Evolutionary conservation across 2,888 invertebrate genomes (phyloP), one percentile per base, ranked within the genome.

Genomic region (Plusia festucae): DNA sequence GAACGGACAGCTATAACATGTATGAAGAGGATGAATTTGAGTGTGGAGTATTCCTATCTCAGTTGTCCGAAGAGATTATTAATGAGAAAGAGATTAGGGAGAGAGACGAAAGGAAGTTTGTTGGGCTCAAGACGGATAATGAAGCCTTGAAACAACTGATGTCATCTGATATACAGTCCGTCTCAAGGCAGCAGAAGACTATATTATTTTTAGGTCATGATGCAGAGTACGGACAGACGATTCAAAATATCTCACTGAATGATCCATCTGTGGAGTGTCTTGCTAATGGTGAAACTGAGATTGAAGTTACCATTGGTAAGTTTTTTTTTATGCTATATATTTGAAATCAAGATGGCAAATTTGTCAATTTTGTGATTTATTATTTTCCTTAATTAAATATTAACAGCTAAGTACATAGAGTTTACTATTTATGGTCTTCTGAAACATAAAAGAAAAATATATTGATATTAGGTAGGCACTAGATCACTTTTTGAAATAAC

Each of bases 211-310:
- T 92, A 4, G 94, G 93, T 0, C 86, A 90, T 44, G 88, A 92
- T 52, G 88, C 90, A 0, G 83, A 88, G n/a, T 85, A 81, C 0
- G 93, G 93, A 0, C 91, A 91, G 75, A 94, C 94, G 0, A 88
- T 94, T n/a, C 93, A 94, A 81, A 93, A 92, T 70, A 94, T 94
- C 66, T 84, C 90, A 2, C 86, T 91, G 27, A 88, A 89, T 62
- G 92, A 94, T 73, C 91, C 93, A 0, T 70, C 78, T 1, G 51
- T 92, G 54, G 84, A 87, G 57, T 94, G 93, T 59, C 72, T 81
- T 2, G 85, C 76, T 9, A 76, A 78, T 9, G 79, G 68, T 6
- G 82, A 85, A 16, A 77, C 78, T 2, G 86, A 86, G 20, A 77
- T 78, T 76, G 88, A 89, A 80, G 81, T 86, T 63, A 72, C 82